Evolutionary conservation across 2,888 invertebrate genomes (phyloP).

Genomic region (Unio delphinus): DNA sequence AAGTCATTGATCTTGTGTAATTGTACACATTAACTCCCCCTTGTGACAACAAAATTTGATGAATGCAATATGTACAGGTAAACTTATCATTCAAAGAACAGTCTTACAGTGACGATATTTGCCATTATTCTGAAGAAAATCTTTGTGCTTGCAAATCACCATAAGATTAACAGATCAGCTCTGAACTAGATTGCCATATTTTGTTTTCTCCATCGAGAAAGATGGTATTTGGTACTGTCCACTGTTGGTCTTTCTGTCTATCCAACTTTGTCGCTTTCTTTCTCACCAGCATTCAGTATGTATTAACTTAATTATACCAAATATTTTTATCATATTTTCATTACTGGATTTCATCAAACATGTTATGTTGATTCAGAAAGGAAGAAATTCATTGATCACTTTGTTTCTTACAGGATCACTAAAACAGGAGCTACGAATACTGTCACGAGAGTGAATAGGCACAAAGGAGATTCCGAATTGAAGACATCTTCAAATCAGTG

Average conservation of each 20-base stretch:
- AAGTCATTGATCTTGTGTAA: conserved; percentile 67
- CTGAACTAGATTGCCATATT: too few species aligned
- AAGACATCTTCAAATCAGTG: conserved; percentile 42
- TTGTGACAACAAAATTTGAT: neutral
- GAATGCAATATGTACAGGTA: neutral
- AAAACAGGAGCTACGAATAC: conserved; percentile 48
- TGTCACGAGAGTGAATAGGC: conserved; percentile 53
- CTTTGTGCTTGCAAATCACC: too few species aligned
- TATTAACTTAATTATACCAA: neutral
- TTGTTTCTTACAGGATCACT: conserved; percentile 41
- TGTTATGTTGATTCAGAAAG: neutral
- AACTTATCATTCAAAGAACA: neutral
- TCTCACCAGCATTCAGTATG: neutral
- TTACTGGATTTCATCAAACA: neutral
- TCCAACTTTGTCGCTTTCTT: neutral
- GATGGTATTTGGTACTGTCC: too few species aligned
- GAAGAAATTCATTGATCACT: neutral
- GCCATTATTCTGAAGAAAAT: too few species aligned
- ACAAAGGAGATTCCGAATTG: conserved; percentile 21
- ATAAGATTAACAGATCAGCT: too few species aligned
- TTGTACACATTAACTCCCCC: too few species aligned
- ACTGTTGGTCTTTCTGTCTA: too few species aligned
- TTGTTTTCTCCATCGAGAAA: too few species aligned
- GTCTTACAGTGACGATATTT: neutral
- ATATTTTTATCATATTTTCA: neutral